Conservation (phyloP, 2,797 vertebrate genomes). For the Sitta carolinensis region DNA sequence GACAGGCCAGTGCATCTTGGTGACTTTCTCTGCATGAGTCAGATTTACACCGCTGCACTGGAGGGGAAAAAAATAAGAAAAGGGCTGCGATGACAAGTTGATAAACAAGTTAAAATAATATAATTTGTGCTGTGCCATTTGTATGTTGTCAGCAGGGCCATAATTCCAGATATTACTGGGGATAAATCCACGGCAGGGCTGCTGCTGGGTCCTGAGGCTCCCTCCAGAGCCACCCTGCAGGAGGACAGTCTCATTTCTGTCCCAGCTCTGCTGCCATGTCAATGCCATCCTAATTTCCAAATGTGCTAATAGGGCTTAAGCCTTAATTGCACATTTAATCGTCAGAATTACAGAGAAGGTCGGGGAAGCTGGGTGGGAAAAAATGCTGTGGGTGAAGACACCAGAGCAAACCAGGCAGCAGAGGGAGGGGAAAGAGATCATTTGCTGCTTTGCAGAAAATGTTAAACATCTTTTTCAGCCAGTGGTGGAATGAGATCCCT, state of each 20-base stretch:
- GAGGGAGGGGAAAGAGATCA: background rate
- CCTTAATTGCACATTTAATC: slow-evolving; percentile 58
- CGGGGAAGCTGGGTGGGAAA: background rate
- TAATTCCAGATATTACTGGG: slow-evolving; percentile 10
- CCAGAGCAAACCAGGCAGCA: background rate
- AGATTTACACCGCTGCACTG: slow-evolving; percentile 16
- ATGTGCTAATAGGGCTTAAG: slow-evolving; percentile 7
- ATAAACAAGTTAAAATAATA: slow-evolving; percentile 62
- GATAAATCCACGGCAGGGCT: slow-evolving; percentile 15
- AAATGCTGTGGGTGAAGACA: background rate
- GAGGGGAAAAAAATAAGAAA: background rate
- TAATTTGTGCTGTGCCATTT: background rate
- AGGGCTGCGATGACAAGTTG: background rate
- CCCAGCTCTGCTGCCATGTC: background rate
- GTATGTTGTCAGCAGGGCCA: background rate
- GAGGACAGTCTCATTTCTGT: background rate
- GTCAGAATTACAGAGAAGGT: background rate
- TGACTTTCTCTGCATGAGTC: background rate
- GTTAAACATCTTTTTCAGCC: background rate
- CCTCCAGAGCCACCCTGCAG: background rate
- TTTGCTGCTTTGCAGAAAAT: background rate
- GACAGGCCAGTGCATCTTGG: slow-evolving; percentile 14
- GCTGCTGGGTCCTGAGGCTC: background rate
- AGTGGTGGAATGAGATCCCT: background rate
- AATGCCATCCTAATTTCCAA: background rate